Evolutionary conservation across 2,797 vertebrate genomes (phyloP).

Genomic region (Echeneis naucrates): DNA sequence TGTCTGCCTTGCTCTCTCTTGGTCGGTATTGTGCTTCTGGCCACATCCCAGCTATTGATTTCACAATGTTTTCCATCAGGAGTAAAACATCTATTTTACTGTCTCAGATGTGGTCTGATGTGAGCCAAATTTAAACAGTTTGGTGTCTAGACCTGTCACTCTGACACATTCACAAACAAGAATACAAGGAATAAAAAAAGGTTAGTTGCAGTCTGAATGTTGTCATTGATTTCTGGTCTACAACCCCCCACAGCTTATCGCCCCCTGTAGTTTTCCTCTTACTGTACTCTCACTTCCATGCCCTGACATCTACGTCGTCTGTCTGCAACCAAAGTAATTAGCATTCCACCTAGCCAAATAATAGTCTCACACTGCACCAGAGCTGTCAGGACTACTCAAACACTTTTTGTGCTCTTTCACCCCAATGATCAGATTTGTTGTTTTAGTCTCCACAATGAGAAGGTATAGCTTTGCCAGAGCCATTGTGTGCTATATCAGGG

Average conservation of each 20-base stretch:
- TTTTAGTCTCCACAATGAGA: conserved; percentile 32
- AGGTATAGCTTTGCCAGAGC: conserved; percentile 4
- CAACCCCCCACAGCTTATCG: conserved; percentile 4
- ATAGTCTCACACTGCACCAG: conserved; percentile 10
- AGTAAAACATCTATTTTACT: neutral
- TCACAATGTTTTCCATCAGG: neutral
- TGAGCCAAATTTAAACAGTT: neutral
- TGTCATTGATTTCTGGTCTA: conserved; percentile 9
- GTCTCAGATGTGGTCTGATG: neutral
- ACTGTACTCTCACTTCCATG: conserved; percentile 24
- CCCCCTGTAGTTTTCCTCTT: neutral
- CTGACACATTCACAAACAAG: neutral
- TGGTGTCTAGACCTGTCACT: no score
- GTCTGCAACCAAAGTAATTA: conserved; percentile 23
- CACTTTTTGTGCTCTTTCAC: conserved; percentile 29
- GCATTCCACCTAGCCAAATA: conserved; percentile 16
- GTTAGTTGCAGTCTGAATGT: neutral
- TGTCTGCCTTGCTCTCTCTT: neutral
- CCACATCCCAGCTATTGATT: neutral
- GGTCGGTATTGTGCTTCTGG: neutral
- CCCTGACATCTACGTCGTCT: conserved; percentile 8
- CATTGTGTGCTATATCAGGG: neutral
- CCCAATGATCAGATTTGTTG: conserved; percentile 21
- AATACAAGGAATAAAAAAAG: neutral
- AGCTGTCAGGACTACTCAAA: conserved; percentile 11